phyloP scores from a whole-genome alignment of 2,113 vertebrate genomes.

The Artemisiospiza belli region DNA sequence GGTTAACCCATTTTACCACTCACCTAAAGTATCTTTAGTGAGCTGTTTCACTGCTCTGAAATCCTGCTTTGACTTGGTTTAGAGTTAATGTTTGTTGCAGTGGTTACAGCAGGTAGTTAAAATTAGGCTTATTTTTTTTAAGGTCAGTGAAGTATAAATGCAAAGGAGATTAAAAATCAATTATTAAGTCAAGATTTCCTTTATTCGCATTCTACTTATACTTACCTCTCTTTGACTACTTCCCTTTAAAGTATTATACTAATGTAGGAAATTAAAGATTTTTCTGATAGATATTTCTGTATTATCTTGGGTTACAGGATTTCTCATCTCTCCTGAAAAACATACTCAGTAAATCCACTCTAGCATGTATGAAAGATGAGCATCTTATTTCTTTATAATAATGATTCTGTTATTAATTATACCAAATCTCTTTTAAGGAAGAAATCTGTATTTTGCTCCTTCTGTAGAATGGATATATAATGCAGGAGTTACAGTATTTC shows the following conservation, averaged over 20 bases:
- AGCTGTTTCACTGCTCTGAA: background rate
- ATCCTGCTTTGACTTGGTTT: background rate
- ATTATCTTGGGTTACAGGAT: background rate
- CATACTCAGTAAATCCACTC: background rate
- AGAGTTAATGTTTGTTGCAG: constrained; percentile 13
- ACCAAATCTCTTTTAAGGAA: background rate
- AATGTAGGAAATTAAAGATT: constrained; percentile 16
- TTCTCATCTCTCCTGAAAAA: background rate
- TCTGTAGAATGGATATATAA: background rate
- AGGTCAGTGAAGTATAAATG: constrained; percentile 22
- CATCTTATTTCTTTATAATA: background rate
- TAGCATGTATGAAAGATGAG: background rate
- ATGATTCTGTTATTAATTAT: background rate
- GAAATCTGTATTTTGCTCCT: background rate
- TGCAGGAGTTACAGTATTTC: background rate
- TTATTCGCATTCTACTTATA: background rate
- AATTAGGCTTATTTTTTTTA: background rate
- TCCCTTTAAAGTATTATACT: background rate
- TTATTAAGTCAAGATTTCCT: constrained; percentile 28
- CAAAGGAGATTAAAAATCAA: constrained; percentile 23
- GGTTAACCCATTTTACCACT: background rate
- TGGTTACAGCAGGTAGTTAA: background rate
- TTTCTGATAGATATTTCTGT: background rate
- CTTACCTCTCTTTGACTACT: background rate
- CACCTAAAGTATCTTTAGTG: background rate